Percentiles rank a stretch among this genome's conserved stretches.
phyloP scores from a whole-genome alignment of 1,140 invertebrate species.

The Drosophila malerkotliana region DNA sequence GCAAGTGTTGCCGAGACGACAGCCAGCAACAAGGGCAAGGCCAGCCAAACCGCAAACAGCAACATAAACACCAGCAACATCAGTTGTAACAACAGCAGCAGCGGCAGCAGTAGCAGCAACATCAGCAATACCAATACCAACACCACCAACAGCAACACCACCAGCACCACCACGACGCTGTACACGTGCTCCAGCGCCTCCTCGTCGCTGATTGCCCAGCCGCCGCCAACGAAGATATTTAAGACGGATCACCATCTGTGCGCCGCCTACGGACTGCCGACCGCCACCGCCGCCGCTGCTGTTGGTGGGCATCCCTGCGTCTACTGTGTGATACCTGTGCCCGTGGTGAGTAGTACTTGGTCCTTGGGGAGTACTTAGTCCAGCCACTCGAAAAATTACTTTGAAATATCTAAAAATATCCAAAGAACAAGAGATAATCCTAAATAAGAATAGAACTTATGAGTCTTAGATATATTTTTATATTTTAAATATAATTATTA shows the following conservation, averaged over 20 bases:
- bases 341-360: slow-evolving; percentile 79
- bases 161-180: slow-evolving; percentile 63
- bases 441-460: no score
- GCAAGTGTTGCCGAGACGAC: slow-evolving; percentile 23
- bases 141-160: slow-evolving; percentile 28
- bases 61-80: slow-evolving; percentile 10
- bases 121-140: slow-evolving; percentile 27
- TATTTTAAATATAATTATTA: neutral
- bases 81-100: slow-evolving; percentile 17
- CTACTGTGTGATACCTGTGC: slow-evolving; percentile 81
- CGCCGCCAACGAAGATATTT: slow-evolving; percentile 82
- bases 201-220: slow-evolving; percentile 77
- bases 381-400: neutral
- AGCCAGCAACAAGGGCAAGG: slow-evolving; percentile 23
- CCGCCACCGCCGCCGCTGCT: slow-evolving; percentile 70
- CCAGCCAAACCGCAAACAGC: slow-evolving; percentile 22
- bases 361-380: slow-evolving; percentile 4
- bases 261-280: slow-evolving; percentile 77
- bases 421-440: neutral
- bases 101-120: slow-evolving; percentile 34
- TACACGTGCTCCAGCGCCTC: slow-evolving; percentile 77
- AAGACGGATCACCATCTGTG: slow-evolving; percentile 82
- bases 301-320: slow-evolving; percentile 82
- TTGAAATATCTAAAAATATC: neutral
- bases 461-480: neutral